Conservation (phyloP, 2,888 invertebrate species). For the Azorinus chamasolen region DNA sequence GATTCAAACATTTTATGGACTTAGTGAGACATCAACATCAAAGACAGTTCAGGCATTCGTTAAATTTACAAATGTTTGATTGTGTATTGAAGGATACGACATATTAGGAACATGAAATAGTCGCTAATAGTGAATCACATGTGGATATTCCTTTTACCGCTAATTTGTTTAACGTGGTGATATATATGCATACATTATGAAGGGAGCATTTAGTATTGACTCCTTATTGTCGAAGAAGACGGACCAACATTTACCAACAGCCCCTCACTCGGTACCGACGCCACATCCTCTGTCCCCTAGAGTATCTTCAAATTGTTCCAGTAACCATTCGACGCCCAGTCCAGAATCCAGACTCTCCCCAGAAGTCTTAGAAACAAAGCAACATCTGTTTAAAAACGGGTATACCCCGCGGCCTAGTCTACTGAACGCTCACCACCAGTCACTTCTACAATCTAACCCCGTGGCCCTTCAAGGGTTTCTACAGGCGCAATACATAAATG, state of each 20-base stretch:
- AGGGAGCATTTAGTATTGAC: conserved; percentile 94
- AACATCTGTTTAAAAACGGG: conserved; percentile 56
- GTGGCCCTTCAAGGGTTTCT: conserved; percentile 67
- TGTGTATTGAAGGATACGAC: too few species aligned
- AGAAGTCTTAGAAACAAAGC: conserved; percentile 48
- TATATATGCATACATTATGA: conserved; percentile 57
- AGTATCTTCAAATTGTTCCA: conserved; percentile 71
- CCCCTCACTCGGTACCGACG: conserved; percentile 20
- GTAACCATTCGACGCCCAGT: conserved; percentile 70
- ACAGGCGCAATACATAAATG: conserved; percentile 69
- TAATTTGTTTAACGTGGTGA: neutral
- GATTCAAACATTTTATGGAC: too few species aligned
- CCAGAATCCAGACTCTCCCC: conserved; percentile 75
- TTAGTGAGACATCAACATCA: too few species aligned
- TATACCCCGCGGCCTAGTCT: conserved; percentile 78
- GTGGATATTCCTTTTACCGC: too few species aligned
- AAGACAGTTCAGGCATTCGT: too few species aligned
- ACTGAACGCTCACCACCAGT: conserved; percentile 71
- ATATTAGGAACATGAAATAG: too few species aligned
- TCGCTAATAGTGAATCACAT: too few species aligned
- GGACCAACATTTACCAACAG: conserved; percentile 18
- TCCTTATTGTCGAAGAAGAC: conserved; percentile 91
- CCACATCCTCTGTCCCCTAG: conserved; percentile 40
- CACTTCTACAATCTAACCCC: conserved; percentile 64
- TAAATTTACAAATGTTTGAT: too few species aligned